Evolutionary conservation across 2,113 vertebrate genomes (phyloP), one percentile per base, ranked within the genome.

Genomic region (Rhabdornis inornatus): DNA sequence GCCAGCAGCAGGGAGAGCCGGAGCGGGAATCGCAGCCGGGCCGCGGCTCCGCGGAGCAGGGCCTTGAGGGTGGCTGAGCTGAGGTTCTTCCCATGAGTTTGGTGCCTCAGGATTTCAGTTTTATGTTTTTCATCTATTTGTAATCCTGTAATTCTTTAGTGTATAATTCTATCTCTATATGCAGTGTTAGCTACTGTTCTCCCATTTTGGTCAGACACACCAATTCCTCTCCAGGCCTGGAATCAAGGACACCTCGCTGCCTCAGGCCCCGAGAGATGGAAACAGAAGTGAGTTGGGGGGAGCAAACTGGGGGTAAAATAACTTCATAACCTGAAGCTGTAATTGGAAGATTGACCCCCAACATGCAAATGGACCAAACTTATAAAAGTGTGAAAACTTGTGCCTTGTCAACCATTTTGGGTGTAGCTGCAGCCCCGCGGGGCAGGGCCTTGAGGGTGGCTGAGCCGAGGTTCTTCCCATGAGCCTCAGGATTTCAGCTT

Each of bases 391-490:
- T 33, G 5, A 55, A 55, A 53, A 55, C 16, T 5, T 27, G 15
- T 27, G 49, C 27, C 49, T 5, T 0, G 0, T 47, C 0, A 1
- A 22, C 24, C 24, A 11, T 35, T 79, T 65, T 35, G 39, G 6
- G 20, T 44, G 49, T 4, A 44, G 49, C 5, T 15, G 0, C 31
- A 6, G 72, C 76, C 75, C 65, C 0, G 7, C 0, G 0, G 87
- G 79, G 56, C 68, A 52, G 52, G 72, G 82, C 93, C 87, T 44
- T 31, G 47, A 25, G 16, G 50, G 57, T 9, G 45, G 55, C 45
- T 47, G 61, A 31, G 40, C 5, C 0, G 7, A 64, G 66, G 7
- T 52, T 28, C 66, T 59, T 15, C 9, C 55, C 17, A 0, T 0
- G 0, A 2, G 4, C 61, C 50, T 20, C 16, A 5, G 61, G 33